Base-by-base conservation (phyloP, 2,888 invertebrate genomes). In the Cotesia congregata region DNA sequence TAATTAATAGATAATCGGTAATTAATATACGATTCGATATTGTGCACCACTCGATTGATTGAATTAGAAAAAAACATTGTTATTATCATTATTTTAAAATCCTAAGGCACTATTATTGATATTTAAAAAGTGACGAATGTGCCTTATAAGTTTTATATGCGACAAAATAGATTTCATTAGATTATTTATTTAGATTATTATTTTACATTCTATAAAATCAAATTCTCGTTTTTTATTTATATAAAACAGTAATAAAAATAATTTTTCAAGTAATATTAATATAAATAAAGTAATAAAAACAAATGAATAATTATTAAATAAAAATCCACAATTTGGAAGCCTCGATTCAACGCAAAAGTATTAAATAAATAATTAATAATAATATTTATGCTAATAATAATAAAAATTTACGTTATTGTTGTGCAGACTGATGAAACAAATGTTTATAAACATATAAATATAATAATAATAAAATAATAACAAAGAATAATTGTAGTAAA, bases 391-490 rank as follows among this genome's bases (percentile, higher is more conserved):
- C 30, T 30, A 30, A 30, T 30, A 17, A 17, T 17, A 17, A 62
- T 17, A 62, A 17, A 20, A 62, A 62, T 62, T 62, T 62, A 17
- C 17, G 62, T 62, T 62, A 62, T 62, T 62, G 62, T 62, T 62
- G 62, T 62, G 20, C 62, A 62, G 62, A 62, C 62, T 62, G 62
- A 62, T 50, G 50, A 50, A 50, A 50, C 50, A 50, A 50, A 50
- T 50, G 7, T 50, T 50, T 50, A 50, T 50, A 12, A 50, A 50
- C 2, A 30, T 30, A 30, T 30, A 50, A 50, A 50, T 50, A 50
- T 12, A 50, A 71, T 72, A 20, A 72, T 72, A 62, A 73, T 73
- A 38, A 30, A 41, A 59, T 73, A 67, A 74, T 67, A 67, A 68
- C 61, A 67, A 60, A 65, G n/a, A 30, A 30, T 60, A 41, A 20